Conservation (phyloP, 2,113 vertebrate species). For the Bothrops jararaca region DNA sequence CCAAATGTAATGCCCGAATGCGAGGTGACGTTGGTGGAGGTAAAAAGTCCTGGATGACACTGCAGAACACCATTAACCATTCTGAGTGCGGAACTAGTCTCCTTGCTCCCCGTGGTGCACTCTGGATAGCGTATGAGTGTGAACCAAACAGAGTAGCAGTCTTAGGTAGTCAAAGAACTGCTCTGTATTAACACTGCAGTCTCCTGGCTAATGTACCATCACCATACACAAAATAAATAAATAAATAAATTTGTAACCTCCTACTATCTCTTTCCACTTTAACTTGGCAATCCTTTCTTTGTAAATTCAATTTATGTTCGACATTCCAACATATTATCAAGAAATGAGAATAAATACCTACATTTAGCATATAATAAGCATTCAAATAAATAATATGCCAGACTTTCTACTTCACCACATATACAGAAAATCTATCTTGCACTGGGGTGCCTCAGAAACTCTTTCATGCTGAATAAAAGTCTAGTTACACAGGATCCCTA, state of each 20-base stretch:
- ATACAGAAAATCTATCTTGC: background rate
- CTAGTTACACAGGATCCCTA: background rate
- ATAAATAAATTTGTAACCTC: background rate
- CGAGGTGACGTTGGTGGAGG: background rate
- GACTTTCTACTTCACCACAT: background rate
- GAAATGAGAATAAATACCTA: background rate
- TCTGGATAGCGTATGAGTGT: background rate
- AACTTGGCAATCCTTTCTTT: background rate
- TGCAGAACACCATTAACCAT: background rate
- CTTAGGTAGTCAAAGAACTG: background rate
- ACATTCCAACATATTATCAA: background rate
- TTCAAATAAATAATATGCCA: background rate
- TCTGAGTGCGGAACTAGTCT: background rate
- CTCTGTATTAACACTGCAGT: background rate
- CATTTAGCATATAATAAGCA: background rate
- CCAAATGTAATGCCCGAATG: background rate
- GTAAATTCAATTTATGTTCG: background rate
- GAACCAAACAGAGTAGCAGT: background rate
- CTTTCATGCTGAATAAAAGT: background rate
- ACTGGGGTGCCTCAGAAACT: background rate
- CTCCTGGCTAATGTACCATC: background rate
- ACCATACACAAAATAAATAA: background rate
- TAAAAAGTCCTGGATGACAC: background rate
- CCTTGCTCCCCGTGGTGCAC: background rate
- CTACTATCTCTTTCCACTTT: background rate